Percentiles rank a stretch among this genome's conserved stretches.
phyloP scores from a whole-genome alignment of 2,797 vertebrate species.

The Scyliorhinus canicula region DNA sequence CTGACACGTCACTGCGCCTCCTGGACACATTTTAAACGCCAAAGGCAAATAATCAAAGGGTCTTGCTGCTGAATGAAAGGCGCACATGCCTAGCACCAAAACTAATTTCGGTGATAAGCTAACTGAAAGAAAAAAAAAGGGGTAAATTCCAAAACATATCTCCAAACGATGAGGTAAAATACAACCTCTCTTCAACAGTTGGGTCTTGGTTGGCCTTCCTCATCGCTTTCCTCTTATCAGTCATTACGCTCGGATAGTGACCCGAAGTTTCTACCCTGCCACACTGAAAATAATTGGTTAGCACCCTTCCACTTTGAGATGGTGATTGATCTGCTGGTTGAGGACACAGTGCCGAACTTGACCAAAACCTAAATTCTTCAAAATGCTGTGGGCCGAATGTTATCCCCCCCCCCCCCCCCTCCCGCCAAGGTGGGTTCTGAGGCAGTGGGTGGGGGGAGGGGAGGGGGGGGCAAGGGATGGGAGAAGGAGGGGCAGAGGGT shows the following conservation, averaged over 20 bases:
- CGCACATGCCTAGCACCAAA: background rate
- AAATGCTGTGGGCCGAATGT: background rate
- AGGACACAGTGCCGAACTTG: background rate
- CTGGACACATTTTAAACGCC: background rate
- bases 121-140: background rate
- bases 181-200: background rate
- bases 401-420: no score
- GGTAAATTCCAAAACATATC: background rate
- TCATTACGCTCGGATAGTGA: background rate
- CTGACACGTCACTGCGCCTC: background rate
- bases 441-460: no score
- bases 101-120: background rate
- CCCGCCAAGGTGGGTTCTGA: no score
- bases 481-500: no score
- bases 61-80: background rate
- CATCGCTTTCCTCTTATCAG: background rate
- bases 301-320: background rate
- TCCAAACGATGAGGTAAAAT: background rate
- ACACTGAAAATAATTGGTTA: background rate
- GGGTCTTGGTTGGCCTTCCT: background rate
- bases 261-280: background rate
- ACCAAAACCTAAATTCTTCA: background rate
- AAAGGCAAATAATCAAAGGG: background rate
- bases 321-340: background rate
- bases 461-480: no score